phyloP scores from a whole-genome alignment of 2,113 vertebrate genomes.

The Ceyx melanurus region DNA sequence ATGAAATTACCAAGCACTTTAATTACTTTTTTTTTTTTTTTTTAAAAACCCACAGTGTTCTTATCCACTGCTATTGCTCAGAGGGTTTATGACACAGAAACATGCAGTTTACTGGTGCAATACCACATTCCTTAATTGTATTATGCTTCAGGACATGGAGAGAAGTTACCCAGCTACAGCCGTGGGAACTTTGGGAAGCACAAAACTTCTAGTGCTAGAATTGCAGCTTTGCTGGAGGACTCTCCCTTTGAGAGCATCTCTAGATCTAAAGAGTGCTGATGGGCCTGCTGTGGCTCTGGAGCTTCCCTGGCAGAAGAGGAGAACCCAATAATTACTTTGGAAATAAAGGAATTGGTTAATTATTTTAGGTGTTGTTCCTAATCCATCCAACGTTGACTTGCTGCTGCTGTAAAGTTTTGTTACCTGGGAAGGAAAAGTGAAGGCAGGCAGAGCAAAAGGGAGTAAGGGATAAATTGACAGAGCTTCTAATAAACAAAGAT shows the following conservation, averaged over 20 bases:
- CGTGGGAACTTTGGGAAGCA: not conserved
- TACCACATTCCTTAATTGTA: accelerated
- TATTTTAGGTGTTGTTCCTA: constrained; percentile 1
- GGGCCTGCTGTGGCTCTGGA: not conserved
- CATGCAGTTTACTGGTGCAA: not conserved
- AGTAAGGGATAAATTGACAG: not conserved
- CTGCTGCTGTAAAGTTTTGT: not conserved
- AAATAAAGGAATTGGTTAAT: not conserved
- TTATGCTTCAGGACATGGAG: not conserved
- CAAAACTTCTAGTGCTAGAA: not conserved
- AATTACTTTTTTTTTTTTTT: constrained; percentile 16
- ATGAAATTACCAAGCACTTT: constrained; percentile 30
- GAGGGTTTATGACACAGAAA: not conserved
- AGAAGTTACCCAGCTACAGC: not conserved
- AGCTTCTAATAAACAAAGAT: not conserved
- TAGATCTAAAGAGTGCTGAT: not conserved
- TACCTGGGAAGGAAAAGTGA: not conserved
- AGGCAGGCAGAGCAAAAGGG: not conserved
- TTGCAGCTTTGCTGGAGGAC: not conserved
- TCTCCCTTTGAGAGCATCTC: not conserved
- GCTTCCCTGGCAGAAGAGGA: not conserved
- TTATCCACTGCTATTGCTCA: not conserved
- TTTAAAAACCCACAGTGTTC: not conserved
- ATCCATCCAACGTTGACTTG: accelerated
- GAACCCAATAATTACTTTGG: not conserved